Evolutionary conservation across 2,113 vertebrate genomes (phyloP).

Genomic region (Pelobates fuscus): DNA sequence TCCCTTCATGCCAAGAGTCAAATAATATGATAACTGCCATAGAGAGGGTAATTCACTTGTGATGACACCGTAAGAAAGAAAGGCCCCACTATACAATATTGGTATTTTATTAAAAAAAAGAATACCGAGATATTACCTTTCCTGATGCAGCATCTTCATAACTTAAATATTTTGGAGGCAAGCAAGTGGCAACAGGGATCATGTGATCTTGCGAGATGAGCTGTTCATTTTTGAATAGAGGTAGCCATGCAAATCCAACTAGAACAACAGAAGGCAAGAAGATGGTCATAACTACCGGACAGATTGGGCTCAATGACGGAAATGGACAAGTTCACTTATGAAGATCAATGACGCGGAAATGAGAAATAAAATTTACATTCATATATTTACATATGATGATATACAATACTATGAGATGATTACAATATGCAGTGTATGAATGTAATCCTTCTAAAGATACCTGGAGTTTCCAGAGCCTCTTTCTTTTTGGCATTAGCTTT

Average conservation of each 20-base stretch:
- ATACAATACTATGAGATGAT: slow-evolving; percentile 32
- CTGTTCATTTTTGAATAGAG: slow-evolving; percentile 84
- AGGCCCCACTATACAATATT: too few species aligned
- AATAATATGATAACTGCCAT: too few species aligned
- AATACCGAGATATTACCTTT: slow-evolving; percentile 72
- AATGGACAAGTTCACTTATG: slow-evolving; percentile 40
- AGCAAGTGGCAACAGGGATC: slow-evolving; percentile 82
- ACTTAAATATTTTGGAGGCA: slow-evolving; percentile 85
- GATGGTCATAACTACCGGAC: slow-evolving; percentile 2
- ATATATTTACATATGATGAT: neutral
- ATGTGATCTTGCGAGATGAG: slow-evolving; percentile 87
- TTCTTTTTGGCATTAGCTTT: slow-evolving; percentile 96
- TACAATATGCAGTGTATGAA: slow-evolving; percentile 24
- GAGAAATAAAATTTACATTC: slow-evolving; percentile 39
- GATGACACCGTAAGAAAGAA: too few species aligned
- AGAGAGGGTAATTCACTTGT: too few species aligned
- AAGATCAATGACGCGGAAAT: slow-evolving; percentile 50
- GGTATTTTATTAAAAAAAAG: too few species aligned
- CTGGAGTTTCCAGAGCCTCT: slow-evolving; percentile 91
- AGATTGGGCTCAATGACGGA: neutral
- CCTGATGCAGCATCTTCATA: slow-evolving; percentile 80
- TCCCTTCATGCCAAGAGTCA: too few species aligned
- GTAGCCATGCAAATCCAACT: slow-evolving; percentile 96
- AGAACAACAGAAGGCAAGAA: slow-evolving; percentile 47
- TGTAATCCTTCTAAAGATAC: slow-evolving; percentile 67